Base-by-base conservation (phyloP, 2,888 invertebrate species). In the Nematopogon swammerdamellus region DNA sequence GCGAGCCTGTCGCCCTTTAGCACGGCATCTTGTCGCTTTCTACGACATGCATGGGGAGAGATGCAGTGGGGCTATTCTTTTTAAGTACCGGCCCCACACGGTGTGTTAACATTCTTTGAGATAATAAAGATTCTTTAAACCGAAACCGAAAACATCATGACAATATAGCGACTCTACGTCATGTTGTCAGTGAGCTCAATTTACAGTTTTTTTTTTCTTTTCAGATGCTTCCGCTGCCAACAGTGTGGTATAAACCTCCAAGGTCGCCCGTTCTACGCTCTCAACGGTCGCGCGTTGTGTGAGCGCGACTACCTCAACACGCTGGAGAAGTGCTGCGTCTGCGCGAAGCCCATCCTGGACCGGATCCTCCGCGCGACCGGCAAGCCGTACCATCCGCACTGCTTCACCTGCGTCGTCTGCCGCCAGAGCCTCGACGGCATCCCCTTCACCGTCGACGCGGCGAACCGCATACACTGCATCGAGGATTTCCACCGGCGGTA, bases 401-500 rank as follows among this genome's bases (percentile, higher is more conserved):
- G 99, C 71, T 99, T 99, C 69, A 92, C 91, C 2, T 99, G 99
- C 70, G 91, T 96, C 2, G 92, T 95, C 2, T 99, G 99, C 68
- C 91, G 92, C 44, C 94, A 95, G 68, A 92, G 93, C 62, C 83
- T 99, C 19, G 99, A 99, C 70, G 98, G 98, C 1, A 93, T 99
- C 63, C 97, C 97, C 0, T 99, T 99, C 65, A 99, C 99, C 1
- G 97, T 99, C 1, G 98, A 99, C 74, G 95, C 97, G 20, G 93
- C 95, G 2, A 97, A 97, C 74, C 89, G 95, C 64, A 96, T 98
- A 59, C 96, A 98, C 68, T 99, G 99, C 69, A 97, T 99, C 64
- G 95, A 97, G 62, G 98, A 99, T 77, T 99, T 98, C 68, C 98
- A 99, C 74, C 97, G 95, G 93, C 95, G 97, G 86, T 77, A 97